Evolutionary conservation across 2,113 vertebrate genomes (phyloP).

Genomic region (Acanthochromis polyacanthus): DNA sequence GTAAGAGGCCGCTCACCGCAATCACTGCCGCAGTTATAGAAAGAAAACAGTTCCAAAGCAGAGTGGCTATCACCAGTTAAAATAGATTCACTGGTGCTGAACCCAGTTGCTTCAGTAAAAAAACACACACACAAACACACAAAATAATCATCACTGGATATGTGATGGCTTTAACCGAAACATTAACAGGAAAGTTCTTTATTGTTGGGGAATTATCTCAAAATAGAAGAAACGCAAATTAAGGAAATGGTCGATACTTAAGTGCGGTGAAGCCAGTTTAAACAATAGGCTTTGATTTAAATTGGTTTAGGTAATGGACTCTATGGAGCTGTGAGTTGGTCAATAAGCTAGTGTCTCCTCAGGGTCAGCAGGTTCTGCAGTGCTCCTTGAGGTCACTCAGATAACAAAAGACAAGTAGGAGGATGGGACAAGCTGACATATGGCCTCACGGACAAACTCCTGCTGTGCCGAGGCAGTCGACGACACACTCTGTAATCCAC

Average conservation of each 20-base stretch:
- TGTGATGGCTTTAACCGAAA: constrained; percentile 28
- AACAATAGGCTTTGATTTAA: constrained; percentile 66
- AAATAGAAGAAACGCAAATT: constrained; percentile 41
- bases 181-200: constrained; percentile 6
- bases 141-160: constrained; percentile 17
- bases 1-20: constrained; percentile 48
- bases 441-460: constrained; percentile 75
- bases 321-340: constrained; percentile 72
- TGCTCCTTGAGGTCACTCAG: constrained; percentile 69
- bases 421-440: constrained; percentile 74
- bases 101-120: constrained; percentile 15
- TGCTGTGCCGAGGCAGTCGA: constrained; percentile 59
- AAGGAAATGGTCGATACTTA: constrained; percentile 58
- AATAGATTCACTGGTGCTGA: constrained; percentile 36
- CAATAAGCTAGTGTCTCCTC: constrained; percentile 67
- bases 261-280: constrained; percentile 37
- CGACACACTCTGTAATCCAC: constrained; percentile 63
- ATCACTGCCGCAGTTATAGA: constrained; percentile 32
- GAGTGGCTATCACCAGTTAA: constrained; percentile 23
- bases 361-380: constrained; percentile 69
- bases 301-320: constrained; percentile 78
- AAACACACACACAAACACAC: background rate
- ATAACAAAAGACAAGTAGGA: constrained; percentile 74
- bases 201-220: constrained; percentile 41
- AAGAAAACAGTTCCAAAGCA: constrained; percentile 30